These are phyloP conservation scores for Elgaria multicarinata DNA, from an alignment of 2,113 vertebrate species.

Conservation along the genomic window DNA sequence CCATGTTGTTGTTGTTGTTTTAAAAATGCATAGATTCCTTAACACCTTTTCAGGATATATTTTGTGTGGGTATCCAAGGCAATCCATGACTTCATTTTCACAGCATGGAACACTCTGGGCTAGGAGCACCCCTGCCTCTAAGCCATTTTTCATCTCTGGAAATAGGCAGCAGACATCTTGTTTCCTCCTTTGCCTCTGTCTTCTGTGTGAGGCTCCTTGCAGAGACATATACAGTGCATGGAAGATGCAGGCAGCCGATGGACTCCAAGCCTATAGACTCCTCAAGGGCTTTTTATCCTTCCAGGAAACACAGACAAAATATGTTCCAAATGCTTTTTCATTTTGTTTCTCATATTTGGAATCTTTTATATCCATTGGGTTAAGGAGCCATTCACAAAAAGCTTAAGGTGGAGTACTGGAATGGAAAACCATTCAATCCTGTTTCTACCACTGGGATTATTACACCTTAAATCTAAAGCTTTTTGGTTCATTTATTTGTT, in stretches of 20 bases:
- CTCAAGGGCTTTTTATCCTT: conserved; percentile 19
- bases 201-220: conserved; percentile 45
- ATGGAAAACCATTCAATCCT: neutral
- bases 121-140: conserved; percentile 62
- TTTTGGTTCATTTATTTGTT: neutral
- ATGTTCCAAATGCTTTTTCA: neutral
- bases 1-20: conserved; percentile 59
- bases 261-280: neutral
- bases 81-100: conserved; percentile 38
- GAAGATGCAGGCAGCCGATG: conserved; percentile 33
- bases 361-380: conserved; percentile 16
- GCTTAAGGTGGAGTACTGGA: neutral
- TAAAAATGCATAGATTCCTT: conserved; percentile 56
- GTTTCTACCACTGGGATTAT: neutral
- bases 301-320: conserved; percentile 50
- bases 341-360: conserved; percentile 22
- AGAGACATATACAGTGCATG: conserved; percentile 17
- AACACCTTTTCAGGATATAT: conserved; percentile 34
- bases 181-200: conserved; percentile 30
- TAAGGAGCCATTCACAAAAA: neutral
- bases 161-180: conserved; percentile 59
- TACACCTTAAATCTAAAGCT: neutral
- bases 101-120: neutral
- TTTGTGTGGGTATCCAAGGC: conserved; percentile 33
- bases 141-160: conserved; percentile 60